Evolutionary conservation across 1,140 invertebrate genomes (phyloP), one percentile per base, ranked within the genome.

Genomic region (Aphelenchoides avenae): DNA sequence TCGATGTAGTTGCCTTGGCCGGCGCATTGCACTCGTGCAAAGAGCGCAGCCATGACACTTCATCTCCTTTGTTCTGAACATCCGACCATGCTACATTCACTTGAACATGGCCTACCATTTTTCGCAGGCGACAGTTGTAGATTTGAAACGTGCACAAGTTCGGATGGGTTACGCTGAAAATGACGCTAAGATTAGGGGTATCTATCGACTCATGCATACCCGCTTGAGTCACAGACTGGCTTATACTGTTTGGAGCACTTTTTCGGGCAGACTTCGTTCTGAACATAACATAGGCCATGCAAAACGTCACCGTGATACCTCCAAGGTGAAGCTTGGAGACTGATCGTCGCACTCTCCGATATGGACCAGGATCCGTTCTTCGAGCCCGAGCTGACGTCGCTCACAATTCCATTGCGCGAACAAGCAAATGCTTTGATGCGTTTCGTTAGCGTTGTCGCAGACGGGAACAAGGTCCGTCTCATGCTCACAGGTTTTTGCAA

Each of bases 131-230:
- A 42, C 65, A 67, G 46, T 69, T 72, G 40, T 49, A 51, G 61
- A 71, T 66, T 59, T 67, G 69, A 29, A 70, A 67, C 22, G 62
- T 43, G 39, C 65, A 67, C 20, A 67, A 24, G 33, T 67, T 67
- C 20, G 66, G 65, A 51, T 71, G 62, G 2, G 65, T 70, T 18
- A 71, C 31, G 11, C 47, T n/a, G n/a, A n/a, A n/a, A n/a, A n/a
- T n/a, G n/a, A n/a, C n/a, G n/a, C n/a, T n/a, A n/a, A n/a, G n/a
- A n/a, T n/a, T n/a, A n/a, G n/a, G n/a, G n/a, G n/a, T n/a, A n/a
- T n/a, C n/a, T n/a, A n/a, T n/a, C n/a, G n/a, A n/a, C n/a, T n/a
- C n/a, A n/a, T n/a, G n/a, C n/a, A n/a, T n/a, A n/a, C n/a, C n/a
- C 53, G 36, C 66, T 49, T 13, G 52, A 54, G 24, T 70, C 65